Evolutionary conservation across 1,140 invertebrate genomes (phyloP), one percentile per base, ranked within the genome.

Genomic region (Hyles vespertilio): DNA sequence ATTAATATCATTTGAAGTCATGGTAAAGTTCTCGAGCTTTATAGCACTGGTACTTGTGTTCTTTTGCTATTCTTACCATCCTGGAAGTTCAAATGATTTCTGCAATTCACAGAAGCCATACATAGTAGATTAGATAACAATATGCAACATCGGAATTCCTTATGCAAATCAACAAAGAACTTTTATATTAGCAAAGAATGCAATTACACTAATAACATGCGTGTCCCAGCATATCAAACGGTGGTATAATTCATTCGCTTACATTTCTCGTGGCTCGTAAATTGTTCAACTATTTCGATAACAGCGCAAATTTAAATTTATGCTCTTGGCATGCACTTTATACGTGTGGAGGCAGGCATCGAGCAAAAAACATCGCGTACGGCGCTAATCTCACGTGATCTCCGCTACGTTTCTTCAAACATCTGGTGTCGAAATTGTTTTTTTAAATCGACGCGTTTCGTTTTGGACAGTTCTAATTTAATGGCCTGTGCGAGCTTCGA

Each of bases 231-330:
- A 59, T 57, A 56, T 47, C 45, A 50, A 59, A 48, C 47, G 57
- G 51, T 66, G 46, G 50, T 65, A 79, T 77, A 74, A 67, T 63
- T 78, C 68, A 82, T 77, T 69, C 74, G 10, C 61, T 58, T 67
- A 73, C 71, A 73, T 75, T 80, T 74, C 71, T 71, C 61, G 61
- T 54, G 11, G 68, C 51, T 71, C 76, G 73, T 84, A 86, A 86
- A 78, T 79, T 81, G 63, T 71, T 62, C 63, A 71, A 82, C 74
- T 84, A 80, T 83, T 86, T 83, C 70, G 79, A 86, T 84, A 84
- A 77, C 72, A 72, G 65, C 60, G 69, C 68, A 77, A 84, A 86
- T 81, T 84, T 71, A 79, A 84, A 81, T 82, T 82, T 81, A 84
- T 79, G 71, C 70, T 56, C 72, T 59, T 63, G 69, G 76, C 67